Conservation (phyloP, 2,113 vertebrate species). For the Entomyzon cyanotis region DNA sequence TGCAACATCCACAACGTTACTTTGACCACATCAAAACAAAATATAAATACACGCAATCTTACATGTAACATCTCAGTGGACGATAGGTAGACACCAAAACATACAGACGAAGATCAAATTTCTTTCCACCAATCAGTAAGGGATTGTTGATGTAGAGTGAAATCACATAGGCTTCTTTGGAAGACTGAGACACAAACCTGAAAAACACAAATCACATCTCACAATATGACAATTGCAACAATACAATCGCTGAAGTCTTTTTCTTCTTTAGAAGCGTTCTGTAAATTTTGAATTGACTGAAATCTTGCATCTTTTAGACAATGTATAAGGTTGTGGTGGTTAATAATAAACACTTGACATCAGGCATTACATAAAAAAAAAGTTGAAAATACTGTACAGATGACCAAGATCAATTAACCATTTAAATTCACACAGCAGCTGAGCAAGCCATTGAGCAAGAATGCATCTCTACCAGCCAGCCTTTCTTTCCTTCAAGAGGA, state of each 20-base stretch:
- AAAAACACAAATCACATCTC: neutral
- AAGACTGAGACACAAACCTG: conserved; percentile 88
- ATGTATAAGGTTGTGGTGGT: neutral
- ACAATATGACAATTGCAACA: neutral
- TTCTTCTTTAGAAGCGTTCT: neutral
- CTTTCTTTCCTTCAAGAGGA: neutral
- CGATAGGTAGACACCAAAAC: conserved; percentile 94
- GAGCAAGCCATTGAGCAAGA: neutral
- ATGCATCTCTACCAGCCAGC: neutral
- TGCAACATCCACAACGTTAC: neutral
- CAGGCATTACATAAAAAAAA: neutral
- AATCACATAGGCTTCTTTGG: conserved; percentile 96
- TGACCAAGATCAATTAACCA: neutral
- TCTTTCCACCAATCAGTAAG: conserved; percentile 93
- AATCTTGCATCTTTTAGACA: neutral
- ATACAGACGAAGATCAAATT: conserved; percentile 95
- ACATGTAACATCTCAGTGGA: conserved; percentile 97
- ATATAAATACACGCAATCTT: neutral
- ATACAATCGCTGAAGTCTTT: neutral
- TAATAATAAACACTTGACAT: neutral
- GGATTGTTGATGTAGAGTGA: conserved; percentile 97
- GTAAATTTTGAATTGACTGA: neutral
- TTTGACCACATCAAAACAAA: neutral
- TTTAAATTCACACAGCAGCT: neutral
- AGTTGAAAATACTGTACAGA: neutral